Percentiles rank a stretch among this genome's conserved stretches.
phyloP scores from a whole-genome alignment of 1,140 invertebrate species.

The Magallana gigas region DNA sequence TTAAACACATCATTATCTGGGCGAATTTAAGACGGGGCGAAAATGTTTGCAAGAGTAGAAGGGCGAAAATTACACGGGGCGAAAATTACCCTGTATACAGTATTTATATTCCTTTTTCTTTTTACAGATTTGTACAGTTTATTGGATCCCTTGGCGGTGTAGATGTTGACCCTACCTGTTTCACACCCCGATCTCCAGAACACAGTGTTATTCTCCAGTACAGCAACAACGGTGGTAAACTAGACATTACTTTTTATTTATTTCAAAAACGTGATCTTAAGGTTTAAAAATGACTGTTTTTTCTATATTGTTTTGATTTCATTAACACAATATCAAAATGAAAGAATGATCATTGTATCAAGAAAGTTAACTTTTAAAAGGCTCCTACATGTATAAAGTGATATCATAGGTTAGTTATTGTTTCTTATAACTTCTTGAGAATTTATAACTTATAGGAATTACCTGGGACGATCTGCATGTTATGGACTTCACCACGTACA shows the following conservation, averaged over 20 bases:
- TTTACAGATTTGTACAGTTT: conserved; percentile 75
- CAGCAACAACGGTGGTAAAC: conserved; percentile 70
- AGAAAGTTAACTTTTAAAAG: too few relatives aligned
- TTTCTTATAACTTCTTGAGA: too few relatives aligned
- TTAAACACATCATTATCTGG: neutral
- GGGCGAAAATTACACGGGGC: too few relatives aligned
- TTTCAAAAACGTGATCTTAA: neutral
- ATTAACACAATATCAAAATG: neutral
- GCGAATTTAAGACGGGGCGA: neutral
- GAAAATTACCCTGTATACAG: too few relatives aligned
- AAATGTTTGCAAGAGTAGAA: too few relatives aligned
- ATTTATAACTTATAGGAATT: conserved; percentile 71
- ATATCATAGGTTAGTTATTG: too few relatives aligned
- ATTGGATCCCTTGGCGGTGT: conserved; percentile 71
- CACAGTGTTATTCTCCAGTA: conserved; percentile 75
- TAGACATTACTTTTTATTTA: neutral
- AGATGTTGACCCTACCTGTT: conserved; percentile 58
- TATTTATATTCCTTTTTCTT: neutral
- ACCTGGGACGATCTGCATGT: conserved; percentile 78
- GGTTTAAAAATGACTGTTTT: too few relatives aligned
- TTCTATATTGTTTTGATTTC: neutral
- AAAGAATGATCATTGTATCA: too few relatives aligned
- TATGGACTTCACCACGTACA: conserved; percentile 76
- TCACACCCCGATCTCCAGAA: conserved; percentile 59
- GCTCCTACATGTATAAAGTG: too few relatives aligned